Evolutionary conservation across 2,113 vertebrate species (phyloP), one percentile per base, ranked within the genome.

Genomic region (Cyanoderma ruficeps): DNA sequence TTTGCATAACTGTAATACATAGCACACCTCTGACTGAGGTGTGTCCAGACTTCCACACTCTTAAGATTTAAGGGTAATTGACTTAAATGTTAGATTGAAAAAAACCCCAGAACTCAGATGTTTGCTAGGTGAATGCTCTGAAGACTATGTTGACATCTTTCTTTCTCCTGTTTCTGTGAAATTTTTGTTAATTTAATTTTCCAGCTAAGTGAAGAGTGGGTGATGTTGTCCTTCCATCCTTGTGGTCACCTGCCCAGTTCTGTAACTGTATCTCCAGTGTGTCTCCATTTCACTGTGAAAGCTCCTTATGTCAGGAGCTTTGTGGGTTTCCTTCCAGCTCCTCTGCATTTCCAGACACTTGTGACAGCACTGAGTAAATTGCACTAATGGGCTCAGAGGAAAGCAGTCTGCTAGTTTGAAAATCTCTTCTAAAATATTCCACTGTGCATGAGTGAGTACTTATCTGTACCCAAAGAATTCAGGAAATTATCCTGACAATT

Each of bases 251-350:
- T 72, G 79, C 63, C 75, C 75, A 6, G 20, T 76, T 71, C 59
- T 92, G 71, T 83, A 83, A 83, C 61, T 60, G 0, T n/a, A 33
- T 65, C 59, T 82, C 57, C 67, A 23, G 31, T 9, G 46, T 28
- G 28, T 72, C 82, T 94, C 63, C 63, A 27, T 88, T 85, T 68
- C 82, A 57, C 37, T 67, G 61, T 3, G 39, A 87, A 93, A 85
- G 57, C 70, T 91, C 69, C 90, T 91, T 84, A 59, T 82, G 78
- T 82, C 87, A 78, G 92, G 67, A 92, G 41, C 75, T 85, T 64
- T 90, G 78, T 52, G 70, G 27, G 49, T 96, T 87, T 90, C 67
- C 81, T 85, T 50, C 59, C 53, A 76, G 53, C n/a, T 83, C n/a
- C 57, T 61, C 44, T 83, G 49, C 4, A 0, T 78, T 91, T 92